Evolutionary conservation across 1,140 invertebrate species (phyloP).

Genomic region (Bombus ignitus): DNA sequence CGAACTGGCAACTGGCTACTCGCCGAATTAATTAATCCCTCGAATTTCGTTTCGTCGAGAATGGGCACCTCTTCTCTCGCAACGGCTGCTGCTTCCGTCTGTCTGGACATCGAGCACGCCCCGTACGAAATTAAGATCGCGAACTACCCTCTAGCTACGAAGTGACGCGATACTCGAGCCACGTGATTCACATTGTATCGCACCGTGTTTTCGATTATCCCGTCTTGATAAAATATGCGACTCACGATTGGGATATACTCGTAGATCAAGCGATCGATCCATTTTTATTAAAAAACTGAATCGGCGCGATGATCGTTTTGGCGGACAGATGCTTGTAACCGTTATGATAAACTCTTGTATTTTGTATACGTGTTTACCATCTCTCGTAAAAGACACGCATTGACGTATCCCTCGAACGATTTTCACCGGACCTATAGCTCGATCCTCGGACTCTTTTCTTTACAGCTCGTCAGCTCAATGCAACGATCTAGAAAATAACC

Average conservation of each 20-base stretch:
- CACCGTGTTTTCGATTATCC: too few relatives aligned
- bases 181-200: neutral
- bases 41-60: constrained; percentile 37
- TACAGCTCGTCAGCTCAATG: too few relatives aligned
- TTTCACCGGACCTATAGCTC: too few relatives aligned
- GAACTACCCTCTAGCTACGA: neutral
- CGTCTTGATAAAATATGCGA: neutral
- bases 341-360: too few relatives aligned
- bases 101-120: constrained; percentile 12
- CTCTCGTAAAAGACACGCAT: too few relatives aligned
- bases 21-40: constrained; percentile 57
- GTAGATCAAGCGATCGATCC: neutral
- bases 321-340: too few relatives aligned
- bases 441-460: too few relatives aligned
- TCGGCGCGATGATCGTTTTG: too few relatives aligned
- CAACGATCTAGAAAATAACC: neutral
- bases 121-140: constrained; percentile 27
- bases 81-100: neutral
- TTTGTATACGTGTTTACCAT: too few relatives aligned
- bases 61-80: neutral
- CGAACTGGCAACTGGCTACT: constrained; percentile 17
- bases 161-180: neutral
- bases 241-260: neutral
- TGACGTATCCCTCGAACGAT: too few relatives aligned
- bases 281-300: too few relatives aligned